phyloP scores from a whole-genome alignment of 2,113 vertebrate species.

The Brachyistius frenatus region DNA sequence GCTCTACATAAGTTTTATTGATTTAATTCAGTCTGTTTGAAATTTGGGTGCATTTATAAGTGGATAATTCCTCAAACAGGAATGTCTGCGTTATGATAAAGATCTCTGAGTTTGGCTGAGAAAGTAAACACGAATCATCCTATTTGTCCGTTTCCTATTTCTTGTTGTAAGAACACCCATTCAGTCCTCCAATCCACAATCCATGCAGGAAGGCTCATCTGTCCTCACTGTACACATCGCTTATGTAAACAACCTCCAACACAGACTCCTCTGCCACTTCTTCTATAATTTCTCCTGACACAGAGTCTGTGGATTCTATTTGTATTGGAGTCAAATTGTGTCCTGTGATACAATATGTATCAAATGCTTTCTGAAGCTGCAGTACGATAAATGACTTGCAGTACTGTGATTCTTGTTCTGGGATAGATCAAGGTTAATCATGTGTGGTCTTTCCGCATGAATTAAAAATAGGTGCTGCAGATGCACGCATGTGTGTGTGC shows the following conservation, averaged over 20 bases:
- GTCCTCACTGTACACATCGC: conserved; percentile 19
- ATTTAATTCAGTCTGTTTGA: conserved; percentile 38
- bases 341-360: conserved; percentile 31
- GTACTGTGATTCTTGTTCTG: conserved; percentile 35
- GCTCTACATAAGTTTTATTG: conserved; percentile 36
- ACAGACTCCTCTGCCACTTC: conserved; percentile 19
- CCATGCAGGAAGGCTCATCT: conserved; percentile 28
- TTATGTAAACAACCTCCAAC: conserved; percentile 53
- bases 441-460: conserved; percentile 50
- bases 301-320: conserved; percentile 35
- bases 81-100: conserved; percentile 39
- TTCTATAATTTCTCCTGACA: conserved; percentile 29
- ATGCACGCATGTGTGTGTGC: neutral
- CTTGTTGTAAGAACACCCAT: conserved; percentile 17
- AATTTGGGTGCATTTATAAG: conserved; percentile 15
- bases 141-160: conserved; percentile 26
- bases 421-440: conserved; percentile 67
- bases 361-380: conserved; percentile 31
- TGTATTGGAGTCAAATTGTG: conserved; percentile 15
- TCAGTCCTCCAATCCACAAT: conserved; percentile 10
- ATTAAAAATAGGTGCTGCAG: conserved; percentile 58
- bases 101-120: conserved; percentile 12
- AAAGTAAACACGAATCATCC: conserved; percentile 32
- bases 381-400: conserved; percentile 22
- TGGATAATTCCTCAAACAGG: conserved; percentile 30